Base-by-base conservation (phyloP, 2,797 vertebrate species). In the Epinephelus awoara region DNA sequence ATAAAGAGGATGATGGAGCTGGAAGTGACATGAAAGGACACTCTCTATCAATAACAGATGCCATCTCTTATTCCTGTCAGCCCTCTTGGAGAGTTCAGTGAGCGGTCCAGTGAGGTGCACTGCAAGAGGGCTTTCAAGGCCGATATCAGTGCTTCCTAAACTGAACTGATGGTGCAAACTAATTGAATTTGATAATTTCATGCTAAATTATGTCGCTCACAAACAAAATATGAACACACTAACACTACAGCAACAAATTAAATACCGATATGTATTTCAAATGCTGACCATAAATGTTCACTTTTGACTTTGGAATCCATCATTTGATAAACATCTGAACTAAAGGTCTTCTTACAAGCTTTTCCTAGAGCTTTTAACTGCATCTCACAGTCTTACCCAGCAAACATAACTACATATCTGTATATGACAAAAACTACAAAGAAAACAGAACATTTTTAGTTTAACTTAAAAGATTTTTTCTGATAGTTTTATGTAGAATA, bases 1-100 rank as follows among this genome's bases (percentile, higher is more conserved):
- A 42, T 67, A 85, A 84, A 69, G 77, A 77, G 47, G 51, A 72
- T 57, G 52, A 65, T 62, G 79, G 67, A 63, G 74, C 90, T 92
- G 89, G 78, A 83, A 73, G 81, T 89, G 87, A 90, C 91, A 90
- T 86, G 52, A 87, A 89, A 90, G 81, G 84, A 87, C 82, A 40
- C 84, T 83, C 21, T 72, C 76, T 82, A 80, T 91, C 90, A 89
- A 87, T 82, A 92, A 82, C 90, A 93, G 85, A 83, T 78, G 82
- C 38, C 67, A 42, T 82, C 75, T 73, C 74, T 77, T 50, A 50
- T 69, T 88, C 68, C 67, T 79, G 75, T 79, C 74, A 76, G 63
- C 69, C 75, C 64, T 74, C 51, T 65, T 58, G 49, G 55, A 55
- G 63, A 59, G 59, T 77, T 68, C 75, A 61, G 52, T 66, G 57